A percentile compares a stretch with the other conserved stretches of the same genome.
These are phyloP conservation scores for Halocynthia aurantium DNA, from an alignment of 23 tunicate genomes.

Conservation along the genomic window DNA sequence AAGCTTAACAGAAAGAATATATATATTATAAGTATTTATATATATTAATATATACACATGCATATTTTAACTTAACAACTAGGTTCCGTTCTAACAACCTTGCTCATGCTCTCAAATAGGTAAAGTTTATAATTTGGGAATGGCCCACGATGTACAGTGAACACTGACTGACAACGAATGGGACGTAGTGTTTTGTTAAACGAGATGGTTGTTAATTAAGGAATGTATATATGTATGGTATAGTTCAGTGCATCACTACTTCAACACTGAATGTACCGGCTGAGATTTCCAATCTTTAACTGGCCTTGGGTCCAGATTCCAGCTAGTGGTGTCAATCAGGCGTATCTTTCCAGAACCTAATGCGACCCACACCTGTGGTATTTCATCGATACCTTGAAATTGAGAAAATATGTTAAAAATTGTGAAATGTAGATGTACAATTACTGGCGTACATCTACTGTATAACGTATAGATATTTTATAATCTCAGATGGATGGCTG, in stretches of 20 bases:
- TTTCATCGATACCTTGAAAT: slow-evolving; percentile 24
- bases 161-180: not conserved
- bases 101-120: too few species aligned
- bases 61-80: not conserved
- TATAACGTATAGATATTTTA: too few species aligned
- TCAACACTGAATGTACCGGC: slow-evolving; percentile 24
- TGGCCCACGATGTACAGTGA: not conserved
- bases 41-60: not conserved
- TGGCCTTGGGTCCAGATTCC: slow-evolving; percentile 59
- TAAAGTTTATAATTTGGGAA: not conserved
- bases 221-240: too few species aligned
- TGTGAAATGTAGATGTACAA: not conserved
- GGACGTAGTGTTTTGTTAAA: too few species aligned
- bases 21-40: not conserved
- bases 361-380: slow-evolving; percentile 59
- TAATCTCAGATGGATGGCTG: too few species aligned
- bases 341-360: slow-evolving; percentile 53
- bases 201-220: too few species aligned
- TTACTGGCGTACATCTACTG: not conserved
- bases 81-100: not conserved
- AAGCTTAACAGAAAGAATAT: not conserved
- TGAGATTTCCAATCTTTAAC: slow-evolving; percentile 57
- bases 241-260: too few species aligned
- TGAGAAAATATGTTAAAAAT: not conserved
- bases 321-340: slow-evolving; percentile 44